These are phyloP conservation scores for Trypoxylon attenuatum DNA, from an alignment of 2,888 invertebrate genomes.

Conservation along the genomic window DNA sequence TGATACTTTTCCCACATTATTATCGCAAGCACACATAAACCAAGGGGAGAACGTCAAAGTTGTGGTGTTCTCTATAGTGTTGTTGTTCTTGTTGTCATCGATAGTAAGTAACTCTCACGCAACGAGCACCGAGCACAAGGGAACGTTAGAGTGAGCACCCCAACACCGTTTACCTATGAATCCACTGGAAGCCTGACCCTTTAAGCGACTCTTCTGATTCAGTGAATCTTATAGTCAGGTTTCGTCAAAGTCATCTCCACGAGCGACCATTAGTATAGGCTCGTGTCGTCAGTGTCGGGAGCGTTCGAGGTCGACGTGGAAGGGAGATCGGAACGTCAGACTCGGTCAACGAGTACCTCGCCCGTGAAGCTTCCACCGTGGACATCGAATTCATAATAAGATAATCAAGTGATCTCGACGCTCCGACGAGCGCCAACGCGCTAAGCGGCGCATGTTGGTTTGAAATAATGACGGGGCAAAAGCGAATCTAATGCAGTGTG, in stretches of 20 bases:
- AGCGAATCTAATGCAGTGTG: constrained; percentile 33
- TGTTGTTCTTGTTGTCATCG: too few species aligned
- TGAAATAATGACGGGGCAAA: constrained; percentile 11
- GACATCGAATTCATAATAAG: background rate
- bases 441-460: constrained; percentile 3
- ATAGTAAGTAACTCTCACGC: constrained; percentile 21
- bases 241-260: constrained; percentile 26
- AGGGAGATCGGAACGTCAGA: background rate
- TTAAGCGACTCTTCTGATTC: constrained; percentile 41
- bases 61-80: too few species aligned
- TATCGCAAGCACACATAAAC: too few species aligned
- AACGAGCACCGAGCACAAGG: constrained; percentile 14
- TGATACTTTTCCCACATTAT: too few species aligned
- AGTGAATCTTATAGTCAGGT: constrained; percentile 35
- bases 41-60: too few species aligned
- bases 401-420: background rate
- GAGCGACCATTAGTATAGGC: constrained; percentile 39
- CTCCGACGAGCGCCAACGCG: constrained; percentile 4
- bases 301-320: background rate
- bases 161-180: background rate
- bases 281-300: background rate
- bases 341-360: background rate
- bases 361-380: constrained; percentile 1
- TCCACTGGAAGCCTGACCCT: constrained; percentile 38
- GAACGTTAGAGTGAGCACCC: constrained; percentile 28